A percentile compares a stretch with the other conserved stretches of the same genome.
phyloP scores from a whole-genome alignment of 53 echinoderm and acorn worm genomes.

The Apostichopus leukothele region DNA sequence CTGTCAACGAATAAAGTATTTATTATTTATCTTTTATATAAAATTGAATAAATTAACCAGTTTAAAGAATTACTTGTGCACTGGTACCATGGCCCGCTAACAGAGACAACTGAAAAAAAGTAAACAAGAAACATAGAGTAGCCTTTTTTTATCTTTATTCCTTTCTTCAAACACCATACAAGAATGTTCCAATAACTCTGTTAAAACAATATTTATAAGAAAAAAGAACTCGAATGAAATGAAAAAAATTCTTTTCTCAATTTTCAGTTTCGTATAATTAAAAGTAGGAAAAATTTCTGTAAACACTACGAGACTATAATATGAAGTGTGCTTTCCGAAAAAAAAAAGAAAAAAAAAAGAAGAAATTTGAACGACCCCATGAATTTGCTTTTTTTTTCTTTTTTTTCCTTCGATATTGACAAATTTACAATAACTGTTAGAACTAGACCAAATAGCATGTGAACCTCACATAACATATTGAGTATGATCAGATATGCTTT shows the following conservation, averaged over 20 bases:
- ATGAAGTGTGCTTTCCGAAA: slow-evolving; percentile 44
- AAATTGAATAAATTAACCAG: no score
- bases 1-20: no score
- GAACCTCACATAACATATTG: slow-evolving; percentile 43
- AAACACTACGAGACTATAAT: slow-evolving; percentile 44
- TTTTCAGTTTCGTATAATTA: slow-evolving; percentile 46
- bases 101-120: neutral
- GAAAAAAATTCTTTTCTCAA: slow-evolving; percentile 27
- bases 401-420: neutral
- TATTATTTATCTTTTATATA: no score
- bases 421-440: slow-evolving; percentile 23
- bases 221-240: slow-evolving; percentile 42
- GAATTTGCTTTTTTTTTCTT: neutral
- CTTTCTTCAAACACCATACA: slow-evolving; percentile 51
- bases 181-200: slow-evolving; percentile 54
- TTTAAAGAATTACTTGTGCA: no score
- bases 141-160: slow-evolving; percentile 18
- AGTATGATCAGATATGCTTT: slow-evolving; percentile 35
- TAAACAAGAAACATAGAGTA: neutral
- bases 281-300: slow-evolving; percentile 38
- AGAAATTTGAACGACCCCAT: slow-evolving; percentile 21
- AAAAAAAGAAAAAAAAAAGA: slow-evolving; percentile 14
- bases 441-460: slow-evolving; percentile 42
- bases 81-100: no score
- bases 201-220: slow-evolving; percentile 55